Evolutionary conservation across 2,888 invertebrate species (phyloP), one percentile per base, ranked within the genome.

Genomic region (Ectropis crepuscularia): DNA sequence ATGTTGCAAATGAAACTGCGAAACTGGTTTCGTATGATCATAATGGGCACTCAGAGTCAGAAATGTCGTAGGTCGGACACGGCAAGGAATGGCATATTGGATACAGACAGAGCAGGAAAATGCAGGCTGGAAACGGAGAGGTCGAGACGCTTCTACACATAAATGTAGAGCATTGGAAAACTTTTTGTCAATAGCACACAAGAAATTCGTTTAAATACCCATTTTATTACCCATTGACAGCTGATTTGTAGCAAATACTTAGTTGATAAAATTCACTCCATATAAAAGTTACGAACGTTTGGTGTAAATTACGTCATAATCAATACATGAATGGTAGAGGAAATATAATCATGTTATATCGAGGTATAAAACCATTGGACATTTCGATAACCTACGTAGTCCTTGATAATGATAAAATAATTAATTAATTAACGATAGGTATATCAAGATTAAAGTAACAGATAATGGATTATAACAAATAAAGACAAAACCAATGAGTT

Each of bases 151-250:
- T 75, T 65, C 71, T 69, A 73, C 70, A 70, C 68, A 75, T 59
- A 64, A 67, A 74, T 57, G 69, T 65, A 61, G 70, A 73, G 62
- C 57, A 62, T 70, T 69, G 58, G 63, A 62, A 70, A 61, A 78
- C 74, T 75, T 75, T 76, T n/a, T 84, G 83, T 82, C 80, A 79
- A 76, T 68, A 73, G 75, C 73, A 83, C 79, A 82, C 81, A 67
- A 73, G 80, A 78, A 80, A 81, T 75, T 28, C 1, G 16, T 28
- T 28, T 28, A 28, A 75, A 83, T 77, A 82, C 78, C 49, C 63
- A 74, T 62, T 76, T 70, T 79, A 78, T 82, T 85, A 28, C 16
- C 16, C 16, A 28, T 28, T 28, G 16, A 28, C 16, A 28, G 16
- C 16, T 28, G 16, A 28, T 28, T 28, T 28, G 16, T 28, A 4